Conservation (phyloP, 1,140 invertebrate species). For the Leguminivora glycinivorella region DNA sequence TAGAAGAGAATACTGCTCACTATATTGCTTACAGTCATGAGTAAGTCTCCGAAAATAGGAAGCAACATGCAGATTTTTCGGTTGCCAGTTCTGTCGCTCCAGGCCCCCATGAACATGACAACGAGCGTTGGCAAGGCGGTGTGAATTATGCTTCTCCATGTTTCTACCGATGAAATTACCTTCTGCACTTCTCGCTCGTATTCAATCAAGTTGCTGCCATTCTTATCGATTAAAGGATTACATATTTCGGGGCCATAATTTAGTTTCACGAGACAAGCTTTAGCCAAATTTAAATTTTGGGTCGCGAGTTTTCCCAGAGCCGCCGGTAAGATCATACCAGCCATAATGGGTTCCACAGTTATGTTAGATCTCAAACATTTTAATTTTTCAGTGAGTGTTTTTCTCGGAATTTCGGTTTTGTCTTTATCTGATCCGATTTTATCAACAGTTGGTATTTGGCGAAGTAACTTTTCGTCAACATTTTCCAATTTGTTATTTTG, state of each 20-base stretch:
- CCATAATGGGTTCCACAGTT: background rate
- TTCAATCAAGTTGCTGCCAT: background rate
- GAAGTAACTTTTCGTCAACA: background rate
- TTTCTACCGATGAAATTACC: background rate
- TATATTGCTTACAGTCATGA: constrained; percentile 73
- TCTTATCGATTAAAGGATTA: background rate
- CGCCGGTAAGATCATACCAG: background rate
- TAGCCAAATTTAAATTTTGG: constrained; percentile 18
- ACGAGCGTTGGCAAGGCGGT: background rate
- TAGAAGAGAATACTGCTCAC: constrained; percentile 77
- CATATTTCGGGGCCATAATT: constrained; percentile 3
- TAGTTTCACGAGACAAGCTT: constrained; percentile 9
- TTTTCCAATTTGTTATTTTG: background rate
- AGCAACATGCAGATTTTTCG: constrained; percentile 81
- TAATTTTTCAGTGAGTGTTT: background rate
- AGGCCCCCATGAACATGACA: constrained; percentile 49
- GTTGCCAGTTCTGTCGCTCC: constrained; percentile 81
- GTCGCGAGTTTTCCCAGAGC: background rate
- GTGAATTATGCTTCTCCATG: background rate
- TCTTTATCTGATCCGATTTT: background rate
- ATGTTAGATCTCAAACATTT: background rate
- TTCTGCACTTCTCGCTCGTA: constrained; percentile 10
- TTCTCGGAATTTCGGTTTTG: background rate
- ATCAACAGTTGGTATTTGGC: background rate
- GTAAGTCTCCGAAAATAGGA: constrained; percentile 79